Evolutionary conservation across 1,140 invertebrate genomes (phyloP), one percentile per base, ranked within the genome.

Genomic region (Calliphora vicina): DNA sequence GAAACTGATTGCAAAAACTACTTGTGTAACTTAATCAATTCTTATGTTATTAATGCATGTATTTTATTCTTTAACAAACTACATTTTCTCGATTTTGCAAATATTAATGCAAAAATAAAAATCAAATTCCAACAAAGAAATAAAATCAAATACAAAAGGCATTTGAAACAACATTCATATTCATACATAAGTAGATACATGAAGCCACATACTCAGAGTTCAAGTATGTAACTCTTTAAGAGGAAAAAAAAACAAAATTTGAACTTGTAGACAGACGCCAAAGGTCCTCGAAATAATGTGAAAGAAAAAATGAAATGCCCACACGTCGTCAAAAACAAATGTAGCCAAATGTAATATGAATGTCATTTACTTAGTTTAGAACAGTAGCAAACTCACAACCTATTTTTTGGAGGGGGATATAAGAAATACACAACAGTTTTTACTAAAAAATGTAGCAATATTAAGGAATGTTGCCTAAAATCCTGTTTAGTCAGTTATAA

Each of bases 181-280:
- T n/a, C n/a, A n/a, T n/a, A n/a, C n/a, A n/a, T n/a, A 72, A 8
- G 15, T 26, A 15, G 23, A 72, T 29, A 15, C 72, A 74, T 43
- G 8, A 42, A n/a, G n/a, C 27, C 20, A 78, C 42, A 25, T 23
- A 78, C 35, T 78, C n/a, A 74, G 23, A 45, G 27, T 43, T 43
- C 20, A 78, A 43, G n/a, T 43, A 45, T 45, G n/a, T 20, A 23
- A 78, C 12, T 5, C 45, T 25, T 43, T 25, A 8, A 5, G n/a
- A 15, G 20, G 20, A n/a, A 3, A 76, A 76, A 76, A 76, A 76
- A 35, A 74, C 6, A 35, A 45, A 26, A 78, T 23, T 43, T 78
- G 74, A 78, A 78, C 74, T 78, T 78, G 74, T 78, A 78, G 74
- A 78, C 74, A 78, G 74, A 78, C 74, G 74, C 74, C 74, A 78